Evolutionary conservation across 1,140 invertebrate genomes (phyloP).

Genomic region (Trichoplusia ni): DNA sequence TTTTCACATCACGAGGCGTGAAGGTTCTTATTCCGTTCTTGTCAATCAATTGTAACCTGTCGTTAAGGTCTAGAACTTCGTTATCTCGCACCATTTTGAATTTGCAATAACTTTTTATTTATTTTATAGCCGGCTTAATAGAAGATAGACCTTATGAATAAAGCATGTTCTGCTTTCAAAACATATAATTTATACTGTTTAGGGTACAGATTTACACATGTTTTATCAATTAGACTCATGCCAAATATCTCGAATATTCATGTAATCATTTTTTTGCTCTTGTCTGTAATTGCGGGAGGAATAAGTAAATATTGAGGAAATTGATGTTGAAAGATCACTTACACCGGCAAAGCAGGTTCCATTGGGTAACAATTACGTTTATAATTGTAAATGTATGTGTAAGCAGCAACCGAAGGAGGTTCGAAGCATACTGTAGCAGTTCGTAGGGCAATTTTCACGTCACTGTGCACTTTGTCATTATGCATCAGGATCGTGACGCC

Average conservation of each 20-base stretch:
- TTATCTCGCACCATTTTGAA: conserved; percentile 33
- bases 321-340: conserved; percentile 9
- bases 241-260: not conserved
- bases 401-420: conserved; percentile 12
- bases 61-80: conserved; percentile 44
- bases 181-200: no score
- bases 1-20: conserved; percentile 41
- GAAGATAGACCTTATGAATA: not conserved
- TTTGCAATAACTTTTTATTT: conserved; percentile 14
- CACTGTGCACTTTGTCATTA: conserved; percentile 80
- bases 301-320: conserved; percentile 1
- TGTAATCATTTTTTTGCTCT: not conserved
- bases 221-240: not conserved
- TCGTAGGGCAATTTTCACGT: conserved; percentile 78
- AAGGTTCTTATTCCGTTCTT: conserved; percentile 47
- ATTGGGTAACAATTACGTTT: conserved; percentile 33
- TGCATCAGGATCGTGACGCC: conserved; percentile 79
- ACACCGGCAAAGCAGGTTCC: not conserved
- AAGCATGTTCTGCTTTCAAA: not conserved
- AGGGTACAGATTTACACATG: not conserved
- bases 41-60: conserved; percentile 46
- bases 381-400: conserved; percentile 31
- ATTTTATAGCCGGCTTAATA: not conserved
- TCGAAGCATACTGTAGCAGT: conserved; percentile 41
- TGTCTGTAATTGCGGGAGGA: not conserved